Evolutionary conservation across 2,797 vertebrate species (phyloP).

Genomic region (Dendrocincla tyrannina): DNA sequence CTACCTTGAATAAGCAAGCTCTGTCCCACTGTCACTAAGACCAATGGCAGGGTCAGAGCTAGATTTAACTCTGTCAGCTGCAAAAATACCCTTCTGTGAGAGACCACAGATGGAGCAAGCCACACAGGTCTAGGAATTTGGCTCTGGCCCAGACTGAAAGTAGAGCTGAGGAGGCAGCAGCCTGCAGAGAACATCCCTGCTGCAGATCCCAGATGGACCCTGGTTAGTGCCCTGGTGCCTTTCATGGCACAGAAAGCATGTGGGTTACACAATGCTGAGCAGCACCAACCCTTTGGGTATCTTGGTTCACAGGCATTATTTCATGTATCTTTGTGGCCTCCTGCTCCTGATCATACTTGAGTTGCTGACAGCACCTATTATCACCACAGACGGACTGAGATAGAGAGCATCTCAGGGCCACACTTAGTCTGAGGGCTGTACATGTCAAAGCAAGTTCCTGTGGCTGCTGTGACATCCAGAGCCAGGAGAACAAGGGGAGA

Average conservation of each 20-base stretch:
- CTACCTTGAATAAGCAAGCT: slow-evolving; percentile 25
- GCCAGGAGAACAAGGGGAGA: not conserved
- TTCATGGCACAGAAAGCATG: not conserved
- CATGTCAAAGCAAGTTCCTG: not conserved
- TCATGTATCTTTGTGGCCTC: not conserved
- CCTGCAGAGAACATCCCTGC: not conserved
- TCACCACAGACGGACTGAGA: not conserved
- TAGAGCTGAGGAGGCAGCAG: not conserved
- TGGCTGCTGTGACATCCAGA: not conserved
- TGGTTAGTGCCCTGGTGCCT: not conserved
- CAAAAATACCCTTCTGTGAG: not conserved
- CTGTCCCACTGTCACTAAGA: not conserved
- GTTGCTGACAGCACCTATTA: not conserved
- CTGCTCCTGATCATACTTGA: not conserved
- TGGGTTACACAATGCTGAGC: not conserved
- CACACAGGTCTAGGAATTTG: not conserved
- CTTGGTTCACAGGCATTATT: not conserved
- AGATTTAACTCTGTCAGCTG: not conserved
- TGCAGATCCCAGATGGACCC: not conserved
- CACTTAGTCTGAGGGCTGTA: not conserved
- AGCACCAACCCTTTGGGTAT: not conserved
- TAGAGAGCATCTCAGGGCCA: not conserved
- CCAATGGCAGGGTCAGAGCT: not conserved
- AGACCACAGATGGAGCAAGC: not conserved
- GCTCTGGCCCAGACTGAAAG: not conserved